Conservation (phyloP, 2,888 invertebrate species). For the Eudasyphora cyanicolor region DNA sequence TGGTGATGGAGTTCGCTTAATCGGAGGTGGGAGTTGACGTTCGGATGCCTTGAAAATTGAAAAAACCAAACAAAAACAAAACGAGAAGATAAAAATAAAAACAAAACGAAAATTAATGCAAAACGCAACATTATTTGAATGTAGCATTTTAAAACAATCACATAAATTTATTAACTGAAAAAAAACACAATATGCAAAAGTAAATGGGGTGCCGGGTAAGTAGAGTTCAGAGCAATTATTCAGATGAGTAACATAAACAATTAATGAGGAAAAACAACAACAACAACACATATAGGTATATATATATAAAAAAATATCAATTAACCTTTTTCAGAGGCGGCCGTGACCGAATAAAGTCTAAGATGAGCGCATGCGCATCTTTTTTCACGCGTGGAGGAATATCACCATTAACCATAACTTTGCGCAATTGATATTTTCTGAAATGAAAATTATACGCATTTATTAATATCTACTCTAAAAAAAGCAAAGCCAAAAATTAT, state of each 20-base stretch:
- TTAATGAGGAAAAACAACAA: background rate
- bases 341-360: constrained; percentile 97
- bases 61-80: constrained; percentile 7
- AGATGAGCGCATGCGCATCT: constrained; percentile 96
- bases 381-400: constrained; percentile 92
- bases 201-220: background rate
- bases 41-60: constrained; percentile 86
- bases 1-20: constrained; percentile 87
- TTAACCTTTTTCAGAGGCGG: constrained; percentile 94
- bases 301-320: constrained; percentile 20
- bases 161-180: background rate
- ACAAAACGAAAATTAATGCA: constrained; percentile 27
- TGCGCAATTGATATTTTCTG: constrained; percentile 91
- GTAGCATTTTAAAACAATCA: background rate
- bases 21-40: constrained; percentile 89
- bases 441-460: constrained; percentile 2
- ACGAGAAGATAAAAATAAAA: constrained; percentile 12
- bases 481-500: constrained; percentile 1
- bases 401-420: constrained; percentile 91
- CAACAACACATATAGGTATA: background rate
- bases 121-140: constrained; percentile 20
- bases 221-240: background rate
- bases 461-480: background rate
- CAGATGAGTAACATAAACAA: background rate
- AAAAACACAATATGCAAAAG: background rate